Base-by-base conservation (phyloP, 2,797 vertebrate species). In the Sebastes goodei region DNA sequence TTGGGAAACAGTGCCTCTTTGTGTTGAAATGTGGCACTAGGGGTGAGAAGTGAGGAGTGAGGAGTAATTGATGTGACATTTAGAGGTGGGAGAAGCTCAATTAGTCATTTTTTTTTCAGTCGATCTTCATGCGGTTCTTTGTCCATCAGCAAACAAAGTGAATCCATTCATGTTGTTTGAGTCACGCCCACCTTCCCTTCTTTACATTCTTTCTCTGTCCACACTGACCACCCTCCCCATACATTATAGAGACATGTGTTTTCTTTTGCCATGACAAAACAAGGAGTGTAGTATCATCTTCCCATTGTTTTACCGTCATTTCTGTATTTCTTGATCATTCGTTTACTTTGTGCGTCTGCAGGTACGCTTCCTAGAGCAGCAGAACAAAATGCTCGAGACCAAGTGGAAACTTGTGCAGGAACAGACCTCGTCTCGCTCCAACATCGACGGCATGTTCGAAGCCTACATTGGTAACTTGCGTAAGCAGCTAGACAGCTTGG, bases 361-460 rank as follows among this genome's bases (percentile, higher is more conserved):
- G 96, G 96, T 97, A 3, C 91, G 96, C 55, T 94, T 93, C 79
- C 89, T 97, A 2, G 96, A 97, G 76, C 96, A 96, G 85, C 95
- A 97, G 86, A 96, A 96, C 90, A 96, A 96, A 89, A 94, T 96
- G 91, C 90, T 97, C 17, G 96, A 96, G 87, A 96, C 96, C 72
- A 96, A 96, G 75, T 97, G 95, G 95, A 92, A 92, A 55, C 86
- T 96, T 38, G 52, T 96, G 80, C 97, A 98, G 82, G 95, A 96
- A 0, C 95, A 96, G 68, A 96, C 94, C 14, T 93, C 93, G 1
- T 82, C 92, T 30, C 93, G 72, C 78, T 95, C 91, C 65, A 96
- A 88, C 85, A 69, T 90, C 0, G 92, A 92, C 4, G 80, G 84
- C 21, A 72, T 95, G 88, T 96, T 97, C 0, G 94, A 97, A 69